Base-by-base conservation (phyloP, 2,888 invertebrate genomes). In the Uropetala carovei region DNA sequence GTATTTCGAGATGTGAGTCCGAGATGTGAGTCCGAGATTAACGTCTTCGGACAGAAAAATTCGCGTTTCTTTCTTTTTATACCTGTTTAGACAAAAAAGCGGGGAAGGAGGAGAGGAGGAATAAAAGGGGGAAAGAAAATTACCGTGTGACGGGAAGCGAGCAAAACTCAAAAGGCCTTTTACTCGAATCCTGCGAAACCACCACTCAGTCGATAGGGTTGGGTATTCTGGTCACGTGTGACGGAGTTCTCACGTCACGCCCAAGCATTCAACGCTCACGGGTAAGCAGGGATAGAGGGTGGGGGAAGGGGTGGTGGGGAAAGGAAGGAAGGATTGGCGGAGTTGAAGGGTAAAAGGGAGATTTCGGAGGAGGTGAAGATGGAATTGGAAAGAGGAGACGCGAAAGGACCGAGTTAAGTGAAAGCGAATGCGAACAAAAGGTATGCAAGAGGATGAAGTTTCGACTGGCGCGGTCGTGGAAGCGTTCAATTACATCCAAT, bases 181-280 rank as follows among this genome's bases (percentile, higher is more conserved):
- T 13, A 75, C 75, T 75, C 75, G 27, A 75, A 27, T 27, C 22
- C 75, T 27, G 75, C 75, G n/a, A 75, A 75, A 27, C 27, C 75
- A 27, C 27, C 22, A 27, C 2, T 75, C 22, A 27, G 0, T 14
- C 22, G 75, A n/a, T n/a, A 27, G 18, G 86, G 30, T 86, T 60
- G 3, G 30, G 27, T 22, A 86, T 89, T 89, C 89, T 64, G 68
- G 89, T 89, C 89, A 89, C 89, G 89, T 68, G 89, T 30, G 56
- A n/a, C 59, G 22, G 89, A 83, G 83, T 83, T 83, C 83, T 83
- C 64, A 64, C 89, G 89, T 89, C 89, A 89, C 89, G 89, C 64
- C 89, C 89, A 30, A 89, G 89, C 89, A 89, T 89, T 89, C 89
- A 89, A 59, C 64, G 64, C 30, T 64, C 83, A 83, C 83, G 83